Conservation (phyloP, 1,140 invertebrate species). For the Apis mellifera region Amel_HAv3.1 CM009943.2:5694501-5695000, state of each 20-base stretch:
- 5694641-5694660: background rate
- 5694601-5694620: background rate
- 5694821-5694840: conserved; percentile 52
- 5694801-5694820: conserved; percentile 55
- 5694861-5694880: conserved; percentile 64
- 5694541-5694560: too few species aligned
- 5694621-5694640: background rate
- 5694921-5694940: conserved; percentile 57
- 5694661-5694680: background rate
- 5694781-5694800: background rate
- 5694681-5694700: background rate
- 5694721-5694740: background rate
- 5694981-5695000: conserved; percentile 50
- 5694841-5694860: conserved; percentile 50
- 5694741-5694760: too few species aligned
- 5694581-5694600: background rate
- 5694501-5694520: too few species aligned
- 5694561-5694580: background rate
- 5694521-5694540: background rate
- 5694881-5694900: conserved; percentile 60
- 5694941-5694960: conserved; percentile 59
- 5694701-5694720: too few species aligned
- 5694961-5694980: conserved; percentile 59
- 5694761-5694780: background rate
- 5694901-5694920: conserved; percentile 61